These are phyloP conservation scores for Hydrolagus colliei DNA, from an alignment of 2,797 vertebrate genomes.

Conservation along the genomic window DNA sequence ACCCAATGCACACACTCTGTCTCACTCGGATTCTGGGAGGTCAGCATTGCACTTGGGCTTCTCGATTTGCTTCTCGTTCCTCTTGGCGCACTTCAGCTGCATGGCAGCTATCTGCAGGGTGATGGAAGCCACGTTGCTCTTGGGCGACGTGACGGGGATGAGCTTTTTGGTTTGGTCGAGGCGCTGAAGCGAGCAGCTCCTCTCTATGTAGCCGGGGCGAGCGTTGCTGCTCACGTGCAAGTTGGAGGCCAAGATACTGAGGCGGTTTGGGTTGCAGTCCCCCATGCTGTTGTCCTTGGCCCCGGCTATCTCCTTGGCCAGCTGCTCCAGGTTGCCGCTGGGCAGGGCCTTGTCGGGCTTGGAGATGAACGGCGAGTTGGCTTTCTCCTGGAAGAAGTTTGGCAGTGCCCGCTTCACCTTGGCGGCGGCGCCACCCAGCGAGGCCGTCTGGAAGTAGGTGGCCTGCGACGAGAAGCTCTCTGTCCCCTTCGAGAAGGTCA, in stretches of 20 bases:
- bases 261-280: background rate
- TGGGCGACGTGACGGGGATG: background rate
- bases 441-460: conserved; percentile 11
- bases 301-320: background rate
- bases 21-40: conserved; percentile 16
- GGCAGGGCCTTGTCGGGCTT: background rate
- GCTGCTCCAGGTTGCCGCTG: background rate
- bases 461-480: background rate
- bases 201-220: background rate
- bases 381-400: background rate
- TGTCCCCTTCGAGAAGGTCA: conserved; percentile 23
- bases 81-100: conserved; percentile 6
- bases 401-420: conserved; percentile 12
- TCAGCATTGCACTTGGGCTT: background rate
- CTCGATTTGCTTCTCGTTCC: background rate
- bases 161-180: background rate
- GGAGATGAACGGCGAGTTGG: background rate
- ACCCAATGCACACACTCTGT: no score
- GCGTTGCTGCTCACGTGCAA: background rate
- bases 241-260: background rate
- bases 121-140: background rate
- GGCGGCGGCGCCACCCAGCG: conserved; percentile 1
- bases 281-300: background rate
- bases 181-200: background rate
- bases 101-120: conserved; percentile 26